Evolutionary conservation across 2,888 invertebrate genomes (phyloP).

Genomic region (Orchesella flavescens): DNA sequence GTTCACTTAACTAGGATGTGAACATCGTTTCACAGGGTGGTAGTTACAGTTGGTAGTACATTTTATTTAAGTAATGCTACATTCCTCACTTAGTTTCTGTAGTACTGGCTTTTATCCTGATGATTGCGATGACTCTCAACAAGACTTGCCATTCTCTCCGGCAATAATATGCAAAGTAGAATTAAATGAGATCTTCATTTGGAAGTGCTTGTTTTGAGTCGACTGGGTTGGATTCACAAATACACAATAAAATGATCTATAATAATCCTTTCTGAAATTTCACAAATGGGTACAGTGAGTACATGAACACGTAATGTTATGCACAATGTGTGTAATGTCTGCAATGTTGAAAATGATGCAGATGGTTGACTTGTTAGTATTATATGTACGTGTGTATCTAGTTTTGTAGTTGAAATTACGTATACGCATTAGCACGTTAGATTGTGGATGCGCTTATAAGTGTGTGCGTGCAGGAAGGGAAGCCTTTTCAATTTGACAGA

Average conservation of each 20-base stretch:
- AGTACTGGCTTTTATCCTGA: no score
- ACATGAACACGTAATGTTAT: slow-evolving; percentile 23
- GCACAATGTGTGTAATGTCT: slow-evolving; percentile 19
- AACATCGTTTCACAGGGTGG: no score
- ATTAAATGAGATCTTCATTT: slow-evolving; percentile 30
- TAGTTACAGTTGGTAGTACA: no score
- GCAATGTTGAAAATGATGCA: neutral
- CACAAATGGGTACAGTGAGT: slow-evolving; percentile 19
- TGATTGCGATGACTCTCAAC: neutral
- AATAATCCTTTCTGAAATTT: slow-evolving; percentile 35
- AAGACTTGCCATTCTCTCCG: slow-evolving; percentile 9
- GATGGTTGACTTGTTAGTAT: no score
- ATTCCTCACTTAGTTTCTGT: no score
- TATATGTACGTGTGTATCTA: no score
- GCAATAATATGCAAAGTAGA: slow-evolving; percentile 17
- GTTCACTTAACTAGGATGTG: neutral
- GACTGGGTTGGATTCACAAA: neutral
- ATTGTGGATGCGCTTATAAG: neutral
- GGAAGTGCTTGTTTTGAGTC: neutral
- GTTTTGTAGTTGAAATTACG: no score
- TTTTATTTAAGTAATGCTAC: no score
- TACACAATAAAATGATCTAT: slow-evolving; percentile 2
- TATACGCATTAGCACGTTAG: slow-evolving; percentile 11
- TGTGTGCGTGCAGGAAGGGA: slow-evolving; percentile 5
- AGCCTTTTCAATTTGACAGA: slow-evolving; percentile 46